Base-by-base conservation (phyloP, 2,888 invertebrate species). In the Theretra japonica region DNA sequence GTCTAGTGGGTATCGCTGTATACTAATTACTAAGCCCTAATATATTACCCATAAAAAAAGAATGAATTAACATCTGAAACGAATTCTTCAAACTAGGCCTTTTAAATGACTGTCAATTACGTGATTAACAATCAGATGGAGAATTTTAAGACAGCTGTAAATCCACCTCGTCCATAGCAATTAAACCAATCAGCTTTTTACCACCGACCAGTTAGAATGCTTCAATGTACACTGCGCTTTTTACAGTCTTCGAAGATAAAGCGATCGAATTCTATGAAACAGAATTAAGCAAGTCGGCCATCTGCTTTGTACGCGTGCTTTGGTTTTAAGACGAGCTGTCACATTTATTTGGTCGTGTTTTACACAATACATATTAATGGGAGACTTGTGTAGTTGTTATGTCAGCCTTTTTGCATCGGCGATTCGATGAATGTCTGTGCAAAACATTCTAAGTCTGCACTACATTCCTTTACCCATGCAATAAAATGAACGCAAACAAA, bases 271-370 rank as follows among this genome's bases (percentile, higher is more conserved):
- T 65, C 65, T 65, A 65, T 65, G 65, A 48, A 65, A 65, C 41
- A 23, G 23, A 65, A 65, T 65, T 65, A 65, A 65, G 65, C 65
- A 65, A 65, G 23, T 4, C 65, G 48, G 65, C 65, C 65, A 65
- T 48, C 65, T 65, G 65, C 5, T 41, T 33, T 62, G 62, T 65
- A 15, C 48, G 23, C 48, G 41, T 48, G 48, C 65, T 25, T 65
- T 23, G 65, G 41, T 41, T 62, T 65, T 48, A 65, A 65, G 41
- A 65, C 48, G 65, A 41, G 23, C 23, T 48, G 65, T 41, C 65
- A 11, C 60, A 33, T 60, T 60, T 33, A 60, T 65, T 65, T 48
- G 17, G n/a, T 48, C 17, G 65, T 53, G 53, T 23, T 65, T 65
- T 65, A 23, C 48, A 23, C 15, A 48, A 41, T 15, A 65, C 23